phyloP scores from a whole-genome alignment of 2,113 vertebrate genomes.

The Ellobius talpinus region DNA sequence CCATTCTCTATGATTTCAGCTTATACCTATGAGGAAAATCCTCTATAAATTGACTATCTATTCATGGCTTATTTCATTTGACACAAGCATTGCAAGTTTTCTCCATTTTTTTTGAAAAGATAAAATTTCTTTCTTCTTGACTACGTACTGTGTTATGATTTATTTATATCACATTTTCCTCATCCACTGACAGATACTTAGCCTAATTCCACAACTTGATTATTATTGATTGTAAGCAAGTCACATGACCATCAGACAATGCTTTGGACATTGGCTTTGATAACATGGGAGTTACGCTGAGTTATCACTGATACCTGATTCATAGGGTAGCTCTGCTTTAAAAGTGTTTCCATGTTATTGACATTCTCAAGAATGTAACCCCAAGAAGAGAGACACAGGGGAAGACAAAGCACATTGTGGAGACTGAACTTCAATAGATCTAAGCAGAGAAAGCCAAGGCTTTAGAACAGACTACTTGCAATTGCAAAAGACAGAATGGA shows the following conservation, averaged over 20 bases:
- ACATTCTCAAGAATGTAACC: background rate
- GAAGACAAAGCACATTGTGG: background rate
- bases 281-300: background rate
- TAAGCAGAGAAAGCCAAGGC: background rate
- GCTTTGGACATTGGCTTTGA: background rate
- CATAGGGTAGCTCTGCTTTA: background rate
- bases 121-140: background rate
- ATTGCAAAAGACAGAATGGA: accelerated
- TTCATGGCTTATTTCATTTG: background rate
- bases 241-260: background rate
- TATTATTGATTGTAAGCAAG: too few relatives aligned
- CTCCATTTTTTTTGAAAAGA: background rate
- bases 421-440: background rate
- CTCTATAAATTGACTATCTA: background rate
- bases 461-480: too few relatives aligned
- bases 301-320: background rate
- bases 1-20: background rate
- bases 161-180: background rate
- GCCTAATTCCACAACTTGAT: too few relatives aligned
- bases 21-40: background rate
- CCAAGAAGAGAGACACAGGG: background rate
- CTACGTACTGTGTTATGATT: background rate
- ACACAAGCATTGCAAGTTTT: background rate
- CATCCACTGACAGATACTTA: background rate
- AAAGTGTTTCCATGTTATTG: background rate